These are phyloP conservation scores for Odontamblyopus lacepedii DNA, from an alignment of 2,797 vertebrate genomes.

Conservation along the genomic window DNA sequence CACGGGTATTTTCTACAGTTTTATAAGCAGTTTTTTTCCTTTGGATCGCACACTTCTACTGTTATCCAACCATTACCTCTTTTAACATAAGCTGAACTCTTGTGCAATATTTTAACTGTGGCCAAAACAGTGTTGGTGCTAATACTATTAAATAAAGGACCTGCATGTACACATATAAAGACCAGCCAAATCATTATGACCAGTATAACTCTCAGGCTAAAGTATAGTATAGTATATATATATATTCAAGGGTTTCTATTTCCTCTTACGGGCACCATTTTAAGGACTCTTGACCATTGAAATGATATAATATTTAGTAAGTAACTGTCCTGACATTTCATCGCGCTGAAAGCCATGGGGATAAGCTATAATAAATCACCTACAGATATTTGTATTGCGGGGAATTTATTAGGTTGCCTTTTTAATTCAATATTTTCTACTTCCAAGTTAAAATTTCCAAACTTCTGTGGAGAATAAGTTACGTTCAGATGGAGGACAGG, in stretches of 20 bases:
- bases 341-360: neutral
- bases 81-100: constrained; percentile 15
- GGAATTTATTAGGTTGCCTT: neutral
- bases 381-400: neutral
- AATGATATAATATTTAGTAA: neutral
- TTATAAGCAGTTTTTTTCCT: constrained; percentile 9
- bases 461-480: neutral
- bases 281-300: neutral
- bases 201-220: neutral
- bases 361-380: neutral
- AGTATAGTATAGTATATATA: neutral
- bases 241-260: neutral
- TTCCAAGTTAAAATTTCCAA: neutral
- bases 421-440: neutral
- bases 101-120: constrained; percentile 6
- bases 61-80: constrained; percentile 16
- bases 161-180: neutral
- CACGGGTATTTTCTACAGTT: constrained; percentile 18
- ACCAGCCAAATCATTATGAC: constrained; percentile 12
- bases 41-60: constrained; percentile 6
- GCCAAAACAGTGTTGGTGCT: constrained; percentile 16
- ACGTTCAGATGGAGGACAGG: neutral
- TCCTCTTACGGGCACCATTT: neutral
- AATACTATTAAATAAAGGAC: neutral
- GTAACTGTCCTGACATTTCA: neutral